Evolutionary conservation across 2,888 invertebrate genomes (phyloP), one percentile per base, ranked within the genome.

Genomic region (Tortrix viridana): DNA sequence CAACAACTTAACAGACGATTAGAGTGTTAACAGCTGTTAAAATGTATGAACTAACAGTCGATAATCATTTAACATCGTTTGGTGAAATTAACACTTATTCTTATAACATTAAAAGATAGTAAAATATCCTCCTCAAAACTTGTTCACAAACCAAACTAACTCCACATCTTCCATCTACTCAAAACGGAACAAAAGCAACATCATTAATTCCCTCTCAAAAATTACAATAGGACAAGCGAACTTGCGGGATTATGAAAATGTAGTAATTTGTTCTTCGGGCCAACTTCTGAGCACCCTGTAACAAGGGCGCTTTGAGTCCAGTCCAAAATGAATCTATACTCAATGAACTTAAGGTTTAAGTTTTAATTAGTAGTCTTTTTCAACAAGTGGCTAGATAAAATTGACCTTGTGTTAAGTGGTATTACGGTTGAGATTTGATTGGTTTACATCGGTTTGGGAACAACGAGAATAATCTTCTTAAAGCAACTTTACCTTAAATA

Each of bases 221-320:
- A 54, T 60, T 60, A 60, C 54, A 60, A 53, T 60, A 60, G 48
- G 26, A 48, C 54, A 48, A 18, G 41, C 54, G 19, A 54, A 60
- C 41, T 48, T 26, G 23, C 20, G 3, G 53, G 60, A 60, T 54
- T 54, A 60, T 60, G 60, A 60, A 60, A 60, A 60, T 60, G 48
- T 54, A 43, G 60, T 43, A 47, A 60, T 60, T 60, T 60, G 60
- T 54, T 60, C 37, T 5, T 12, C 49, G 32, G 49, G n/a, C 19
- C 44, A 53, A 60, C 60, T 60, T 60, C 19, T 7, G 4, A 44
- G 26, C 22, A 38, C 53, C 47, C 53, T 18, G n/a, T 16, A n/a
- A 5, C 32, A 48, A 38, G 22, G 32, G 44, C 7, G 5, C 4
- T 19, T 9, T 44, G 9, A 5, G 0, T 18, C 18, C 32, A 46